A percentile compares a stretch with the other conserved stretches of the same genome.
Conservation (phyloP, 2,113 vertebrate genomes). For the Neofelis nebulosa region DNA sequence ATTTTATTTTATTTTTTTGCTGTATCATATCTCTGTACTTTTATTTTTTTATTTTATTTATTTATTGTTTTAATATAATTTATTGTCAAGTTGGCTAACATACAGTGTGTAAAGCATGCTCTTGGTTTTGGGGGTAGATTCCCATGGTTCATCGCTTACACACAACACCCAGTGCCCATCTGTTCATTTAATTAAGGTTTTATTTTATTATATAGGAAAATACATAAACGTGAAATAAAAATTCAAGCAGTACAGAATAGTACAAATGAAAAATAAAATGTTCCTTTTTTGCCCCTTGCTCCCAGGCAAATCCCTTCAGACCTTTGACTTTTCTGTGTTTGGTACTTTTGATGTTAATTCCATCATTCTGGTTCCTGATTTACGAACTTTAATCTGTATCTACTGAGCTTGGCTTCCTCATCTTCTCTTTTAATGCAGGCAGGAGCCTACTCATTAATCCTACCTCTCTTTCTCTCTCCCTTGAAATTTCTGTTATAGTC, state of each 20-base stretch:
- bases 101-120: too few species aligned
- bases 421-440: not conserved
- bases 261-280: conserved; percentile 47
- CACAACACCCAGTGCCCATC: too few species aligned
- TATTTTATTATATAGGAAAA: conserved; percentile 22
- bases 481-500: conserved; percentile 15
- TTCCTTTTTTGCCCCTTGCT: not conserved
- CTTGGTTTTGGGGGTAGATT: too few species aligned
- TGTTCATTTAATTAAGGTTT: conserved; percentile 35
- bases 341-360: conserved; percentile 22
- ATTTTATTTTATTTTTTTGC: not conserved
- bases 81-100: too few species aligned
- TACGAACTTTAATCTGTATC: conserved; percentile 54
- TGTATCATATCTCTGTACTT: too few species aligned
- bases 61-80: too few species aligned
- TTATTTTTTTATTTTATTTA: too few species aligned
- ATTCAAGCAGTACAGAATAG: not conserved
- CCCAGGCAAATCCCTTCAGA: conserved; percentile 33
- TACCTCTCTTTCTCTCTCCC: not conserved
- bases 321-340: conserved; percentile 16
- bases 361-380: not conserved
- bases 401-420: not conserved
- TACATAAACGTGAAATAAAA: conserved; percentile 34
- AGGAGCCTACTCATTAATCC: conserved; percentile 35
- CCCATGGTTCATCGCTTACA: too few species aligned